Percentiles rank a stretch among this genome's conserved stretches.
These are phyloP conservation scores for Microchirus variegatus DNA, from an alignment of 2,797 vertebrate species.

Conservation along the genomic window DNA sequence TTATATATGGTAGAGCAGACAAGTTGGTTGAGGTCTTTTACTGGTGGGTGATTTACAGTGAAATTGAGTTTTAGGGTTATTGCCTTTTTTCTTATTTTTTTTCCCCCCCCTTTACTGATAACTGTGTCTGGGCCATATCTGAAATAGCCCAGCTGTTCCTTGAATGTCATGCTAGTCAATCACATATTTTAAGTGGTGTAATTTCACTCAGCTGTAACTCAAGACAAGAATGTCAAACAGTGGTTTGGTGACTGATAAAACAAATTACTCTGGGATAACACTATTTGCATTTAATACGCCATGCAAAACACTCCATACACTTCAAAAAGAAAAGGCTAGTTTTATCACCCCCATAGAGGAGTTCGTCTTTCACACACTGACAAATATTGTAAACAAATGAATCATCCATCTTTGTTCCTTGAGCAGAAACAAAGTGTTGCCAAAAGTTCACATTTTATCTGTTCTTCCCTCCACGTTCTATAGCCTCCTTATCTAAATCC, in stretches of 20 bases:
- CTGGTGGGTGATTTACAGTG: constrained; percentile 33
- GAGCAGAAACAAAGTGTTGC: constrained; percentile 6
- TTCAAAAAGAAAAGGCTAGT: constrained; percentile 23
- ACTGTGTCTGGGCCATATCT: constrained; percentile 37
- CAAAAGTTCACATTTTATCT: constrained; percentile 2
- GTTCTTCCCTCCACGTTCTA: not conserved
- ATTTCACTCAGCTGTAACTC: constrained; percentile 32
- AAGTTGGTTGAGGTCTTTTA: constrained; percentile 39
- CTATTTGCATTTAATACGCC: constrained; percentile 24
- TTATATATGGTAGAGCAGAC: constrained; percentile 29
- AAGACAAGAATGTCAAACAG: constrained; percentile 19
- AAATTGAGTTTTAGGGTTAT: constrained; percentile 42
- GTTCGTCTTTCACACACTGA: constrained; percentile 9
- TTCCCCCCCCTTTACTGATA: constrained; percentile 41
- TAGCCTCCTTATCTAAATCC: constrained; percentile 15
- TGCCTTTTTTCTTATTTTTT: constrained; percentile 28
- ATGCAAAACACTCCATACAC: constrained; percentile 26
- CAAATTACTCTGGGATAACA: constrained; percentile 16
- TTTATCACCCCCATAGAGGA: constrained; percentile 20
- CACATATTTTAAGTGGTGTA: constrained; percentile 29
- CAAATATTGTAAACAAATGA: constrained; percentile 26
- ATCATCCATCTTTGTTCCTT: constrained; percentile 27
- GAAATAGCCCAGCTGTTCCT: constrained; percentile 42
- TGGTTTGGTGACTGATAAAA: constrained; percentile 28
- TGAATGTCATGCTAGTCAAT: constrained; percentile 39